Evolutionary conservation across 2,888 invertebrate species (phyloP).

Genomic region (Fragum sueziense): DNA sequence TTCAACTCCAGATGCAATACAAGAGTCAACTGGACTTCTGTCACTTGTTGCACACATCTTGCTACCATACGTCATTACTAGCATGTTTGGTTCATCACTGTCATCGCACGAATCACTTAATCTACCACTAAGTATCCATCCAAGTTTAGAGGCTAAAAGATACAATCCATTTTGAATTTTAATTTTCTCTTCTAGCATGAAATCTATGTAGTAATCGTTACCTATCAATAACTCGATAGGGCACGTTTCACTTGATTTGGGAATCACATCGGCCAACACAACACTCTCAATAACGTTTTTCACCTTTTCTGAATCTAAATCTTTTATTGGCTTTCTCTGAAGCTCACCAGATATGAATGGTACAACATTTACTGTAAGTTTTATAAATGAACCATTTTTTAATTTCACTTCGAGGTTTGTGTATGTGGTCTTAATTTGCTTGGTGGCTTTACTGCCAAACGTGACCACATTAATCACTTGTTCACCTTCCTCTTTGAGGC

Average conservation of each 20-base stretch:
- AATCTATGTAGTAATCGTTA: conserved; percentile 27
- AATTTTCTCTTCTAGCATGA: conserved; percentile 24
- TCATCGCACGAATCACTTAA: conserved; percentile 10
- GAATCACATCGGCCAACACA: conserved; percentile 23
- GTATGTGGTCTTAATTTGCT: conserved; percentile 15
- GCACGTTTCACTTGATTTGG: conserved; percentile 11
- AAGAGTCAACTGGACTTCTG: conserved; percentile 17
- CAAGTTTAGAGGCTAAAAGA: conserved; percentile 25
- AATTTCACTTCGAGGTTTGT: conserved; percentile 21
- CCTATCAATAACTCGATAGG: conserved; percentile 20
- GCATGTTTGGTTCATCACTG: conserved; percentile 15
- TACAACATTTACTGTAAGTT: conserved; percentile 28
- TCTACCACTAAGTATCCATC: conserved; percentile 38
- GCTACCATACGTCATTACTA: conserved; percentile 24
- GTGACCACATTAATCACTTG: conserved; percentile 25
- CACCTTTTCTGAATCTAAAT: background rate
- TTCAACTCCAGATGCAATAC: background rate
- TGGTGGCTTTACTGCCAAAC: conserved; percentile 6
- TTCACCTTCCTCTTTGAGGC: conserved; percentile 9
- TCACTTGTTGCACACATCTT: conserved; percentile 1
- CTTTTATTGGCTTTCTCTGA: conserved; percentile 13
- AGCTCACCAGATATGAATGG: conserved; percentile 29
- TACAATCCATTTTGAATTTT: conserved; percentile 33
- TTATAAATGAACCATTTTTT: conserved; percentile 5
- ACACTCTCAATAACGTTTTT: conserved; percentile 7